Evolutionary conservation across 2,888 invertebrate genomes (phyloP).

Genomic region (Kuschelorhynchus macadamiae): DNA sequence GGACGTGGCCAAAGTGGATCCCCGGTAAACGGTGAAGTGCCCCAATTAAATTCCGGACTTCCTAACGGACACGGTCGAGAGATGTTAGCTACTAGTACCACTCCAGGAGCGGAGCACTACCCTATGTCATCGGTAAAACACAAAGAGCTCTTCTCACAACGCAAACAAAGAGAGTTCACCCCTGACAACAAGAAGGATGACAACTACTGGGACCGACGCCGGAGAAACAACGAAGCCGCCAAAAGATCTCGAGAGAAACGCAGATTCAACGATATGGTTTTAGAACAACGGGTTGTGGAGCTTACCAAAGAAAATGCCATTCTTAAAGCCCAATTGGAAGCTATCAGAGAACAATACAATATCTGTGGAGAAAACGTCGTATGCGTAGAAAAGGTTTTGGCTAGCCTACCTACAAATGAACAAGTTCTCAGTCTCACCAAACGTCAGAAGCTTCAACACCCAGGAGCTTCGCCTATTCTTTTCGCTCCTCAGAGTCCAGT

Average conservation of each 20-base stretch:
- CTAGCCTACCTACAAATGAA: constrained; percentile 87
- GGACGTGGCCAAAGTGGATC: constrained; percentile 81
- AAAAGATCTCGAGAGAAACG: constrained; percentile 97
- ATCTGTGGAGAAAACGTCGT: constrained; percentile 90
- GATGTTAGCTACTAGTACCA: constrained; percentile 65
- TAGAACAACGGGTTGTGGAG: constrained; percentile 94
- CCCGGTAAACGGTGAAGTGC: constrained; percentile 79
- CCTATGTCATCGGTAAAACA: constrained; percentile 72
- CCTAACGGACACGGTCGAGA: constrained; percentile 68
- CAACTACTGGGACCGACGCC: constrained; percentile 96
- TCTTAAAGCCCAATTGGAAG: constrained; percentile 91
- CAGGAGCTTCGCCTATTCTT: constrained; percentile 70
- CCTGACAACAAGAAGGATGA: constrained; percentile 97
- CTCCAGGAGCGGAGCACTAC: constrained; percentile 68
- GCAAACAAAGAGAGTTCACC: constrained; percentile 96
- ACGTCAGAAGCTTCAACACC: constrained; percentile 73
- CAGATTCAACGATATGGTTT: constrained; percentile 95
- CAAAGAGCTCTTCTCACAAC: constrained; percentile 89
- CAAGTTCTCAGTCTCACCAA: constrained; percentile 89
- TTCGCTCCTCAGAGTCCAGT: constrained; percentile 73
- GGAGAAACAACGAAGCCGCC: constrained; percentile 97
- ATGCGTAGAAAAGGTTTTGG: constrained; percentile 90
- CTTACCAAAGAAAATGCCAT: constrained; percentile 96
- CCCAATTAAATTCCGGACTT: constrained; percentile 73
- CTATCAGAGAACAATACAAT: constrained; percentile 93